Percentiles rank a stretch among this genome's conserved stretches.
These are phyloP conservation scores for Ophion costatus DNA, from an alignment of 2,888 invertebrate species.

Conservation along the genomic window DNA sequence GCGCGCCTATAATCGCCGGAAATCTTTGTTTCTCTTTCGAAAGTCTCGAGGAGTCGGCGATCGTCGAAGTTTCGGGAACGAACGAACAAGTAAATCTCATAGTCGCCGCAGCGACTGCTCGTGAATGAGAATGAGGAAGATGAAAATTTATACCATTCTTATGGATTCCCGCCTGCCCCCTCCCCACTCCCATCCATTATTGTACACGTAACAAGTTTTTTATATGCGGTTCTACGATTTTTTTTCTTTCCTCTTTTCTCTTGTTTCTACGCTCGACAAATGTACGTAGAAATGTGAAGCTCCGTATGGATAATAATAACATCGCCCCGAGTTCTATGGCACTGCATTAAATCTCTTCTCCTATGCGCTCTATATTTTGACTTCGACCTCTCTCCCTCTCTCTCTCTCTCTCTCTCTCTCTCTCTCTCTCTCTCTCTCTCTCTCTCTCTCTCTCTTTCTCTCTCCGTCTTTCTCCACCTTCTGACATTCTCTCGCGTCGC, in stretches of 20 bases:
- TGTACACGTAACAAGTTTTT: conserved; percentile 19
- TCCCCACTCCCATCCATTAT: neutral
- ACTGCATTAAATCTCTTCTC: conserved; percentile 57
- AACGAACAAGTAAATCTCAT: conserved; percentile 15
- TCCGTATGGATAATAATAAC: conserved; percentile 19
- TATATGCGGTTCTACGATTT: conserved; percentile 29
- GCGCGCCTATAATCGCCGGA: neutral
- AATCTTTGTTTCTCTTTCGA: neutral
- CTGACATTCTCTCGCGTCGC: neutral
- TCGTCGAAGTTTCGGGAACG: neutral
- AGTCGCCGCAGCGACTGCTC: neutral
- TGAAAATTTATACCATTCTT: conserved; percentile 32
- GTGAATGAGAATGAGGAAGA: neutral
- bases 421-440: conserved; percentile 8
- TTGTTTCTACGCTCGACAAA: conserved; percentile 21
- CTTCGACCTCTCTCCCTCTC: neutral
- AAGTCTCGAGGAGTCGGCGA: too few relatives aligned
- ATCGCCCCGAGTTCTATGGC: conserved; percentile 31
- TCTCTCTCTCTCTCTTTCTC: neutral
- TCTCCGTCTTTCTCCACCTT: neutral
- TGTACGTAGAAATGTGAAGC: conserved; percentile 31
- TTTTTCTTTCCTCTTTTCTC: neutral
- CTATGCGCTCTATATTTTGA: conserved; percentile 44
- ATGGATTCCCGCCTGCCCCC: neutral
- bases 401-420: neutral